phyloP scores from a whole-genome alignment of 2,888 invertebrate species.

The Macroteleia sp. region DNA sequence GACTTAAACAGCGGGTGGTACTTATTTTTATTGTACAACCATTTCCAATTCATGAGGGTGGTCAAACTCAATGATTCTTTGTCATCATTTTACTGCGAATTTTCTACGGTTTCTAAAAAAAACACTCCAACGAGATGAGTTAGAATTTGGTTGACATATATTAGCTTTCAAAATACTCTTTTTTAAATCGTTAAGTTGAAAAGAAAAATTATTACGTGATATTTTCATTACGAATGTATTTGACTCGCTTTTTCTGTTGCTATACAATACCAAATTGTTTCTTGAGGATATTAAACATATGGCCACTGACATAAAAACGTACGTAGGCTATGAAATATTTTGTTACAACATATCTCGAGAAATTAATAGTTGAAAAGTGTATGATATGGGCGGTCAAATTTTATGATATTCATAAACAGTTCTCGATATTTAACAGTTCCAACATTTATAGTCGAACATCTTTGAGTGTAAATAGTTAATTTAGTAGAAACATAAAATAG shows the following conservation, averaged over 20 bases:
- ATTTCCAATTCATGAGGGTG: slow-evolving; percentile 66
- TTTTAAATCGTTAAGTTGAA: slow-evolving; percentile 52
- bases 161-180: slow-evolving; percentile 69
- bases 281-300: slow-evolving; percentile 28
- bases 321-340: slow-evolving; percentile 23
- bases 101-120: slow-evolving; percentile 48
- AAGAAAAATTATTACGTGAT: slow-evolving; percentile 59
- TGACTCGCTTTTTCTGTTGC: slow-evolving; percentile 9
- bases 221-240: slow-evolving; percentile 48
- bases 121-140: slow-evolving; percentile 55
- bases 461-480: slow-evolving; percentile 5
- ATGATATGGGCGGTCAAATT: slow-evolving; percentile 32
- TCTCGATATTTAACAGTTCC: slow-evolving; percentile 21
- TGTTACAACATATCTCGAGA: slow-evolving; percentile 17
- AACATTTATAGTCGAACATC: slow-evolving; percentile 14
- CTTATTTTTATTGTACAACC: slow-evolving; percentile 71
- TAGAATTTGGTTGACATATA: slow-evolving; percentile 36
- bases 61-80: slow-evolving; percentile 56
- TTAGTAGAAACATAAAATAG: neutral
- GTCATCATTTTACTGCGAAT: slow-evolving; percentile 50
- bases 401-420: slow-evolving; percentile 20
- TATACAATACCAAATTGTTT: slow-evolving; percentile 22
- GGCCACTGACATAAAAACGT: slow-evolving; percentile 13
- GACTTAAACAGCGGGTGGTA: slow-evolving; percentile 75
- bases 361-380: slow-evolving; percentile 18